Percentiles rank a stretch among this genome's conserved stretches.
Evolutionary conservation across 2,888 invertebrate species (phyloP).

Genomic region (Tipula lateralis): DNA sequence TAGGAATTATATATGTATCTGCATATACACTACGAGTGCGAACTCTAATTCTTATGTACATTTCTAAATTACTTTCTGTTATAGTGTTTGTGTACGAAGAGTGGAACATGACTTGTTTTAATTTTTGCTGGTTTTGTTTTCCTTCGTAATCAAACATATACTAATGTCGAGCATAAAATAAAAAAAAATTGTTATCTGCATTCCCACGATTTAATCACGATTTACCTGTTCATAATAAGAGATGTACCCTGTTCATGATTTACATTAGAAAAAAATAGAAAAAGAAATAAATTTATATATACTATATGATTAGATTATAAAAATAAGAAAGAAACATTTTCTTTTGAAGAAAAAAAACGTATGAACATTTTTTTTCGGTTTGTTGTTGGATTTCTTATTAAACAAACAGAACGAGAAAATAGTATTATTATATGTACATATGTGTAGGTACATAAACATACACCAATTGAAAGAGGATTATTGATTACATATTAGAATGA

Average conservation of each 20-base stretch:
- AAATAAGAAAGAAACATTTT: neutral
- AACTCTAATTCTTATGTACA: too few species aligned
- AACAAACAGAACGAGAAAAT: slow-evolving; percentile 5
- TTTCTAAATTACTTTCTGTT: too few species aligned
- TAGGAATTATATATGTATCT: too few species aligned
- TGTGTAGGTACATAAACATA: neutral
- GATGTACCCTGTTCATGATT: slow-evolving; percentile 9
- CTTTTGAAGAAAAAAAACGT: neutral
- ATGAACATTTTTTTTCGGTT: neutral
- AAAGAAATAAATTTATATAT: neutral
- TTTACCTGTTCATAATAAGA: slow-evolving; percentile 12
- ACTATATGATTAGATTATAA: neutral
- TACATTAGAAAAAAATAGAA: neutral
- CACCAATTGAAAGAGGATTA: neutral
- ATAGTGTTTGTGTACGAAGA: too few species aligned
- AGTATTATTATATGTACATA: neutral
- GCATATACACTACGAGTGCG: too few species aligned
- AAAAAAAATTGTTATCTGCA: neutral
- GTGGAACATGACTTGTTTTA: too few species aligned
- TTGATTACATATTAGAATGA: neutral
- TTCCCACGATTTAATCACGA: slow-evolving; percentile 13
- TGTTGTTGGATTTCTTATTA: neutral
- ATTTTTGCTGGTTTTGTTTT: too few species aligned
- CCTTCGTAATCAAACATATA: too few species aligned
- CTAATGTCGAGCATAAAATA: neutral